Percentiles rank a stretch among this genome's conserved stretches.
These are phyloP conservation scores for Sylvilagus bachmani DNA, from an alignment of 2,113 vertebrate genomes.

Conservation along the genomic window DNA sequence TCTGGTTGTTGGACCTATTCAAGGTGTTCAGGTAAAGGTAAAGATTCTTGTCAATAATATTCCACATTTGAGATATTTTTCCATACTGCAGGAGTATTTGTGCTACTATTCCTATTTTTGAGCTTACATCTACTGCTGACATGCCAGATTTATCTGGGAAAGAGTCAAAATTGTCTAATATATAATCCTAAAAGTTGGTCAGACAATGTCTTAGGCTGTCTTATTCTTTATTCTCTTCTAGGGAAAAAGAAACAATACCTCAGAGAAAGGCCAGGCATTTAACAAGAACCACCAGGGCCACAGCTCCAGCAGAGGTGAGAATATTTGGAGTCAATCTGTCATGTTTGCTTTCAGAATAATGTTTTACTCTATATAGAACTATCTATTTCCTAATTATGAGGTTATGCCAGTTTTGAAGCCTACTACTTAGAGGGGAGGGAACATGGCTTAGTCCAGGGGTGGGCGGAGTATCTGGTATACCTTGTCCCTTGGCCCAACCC, in stretches of 20 bases:
- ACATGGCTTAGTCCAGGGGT: constrained; percentile 63
- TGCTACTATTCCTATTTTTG: background rate
- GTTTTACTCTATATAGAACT: background rate
- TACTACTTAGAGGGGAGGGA: constrained; percentile 71
- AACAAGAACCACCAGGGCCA: background rate
- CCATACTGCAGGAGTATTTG: background rate
- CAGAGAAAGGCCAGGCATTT: constrained; percentile 34
- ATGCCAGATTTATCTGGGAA: background rate
- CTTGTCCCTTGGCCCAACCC: constrained; percentile 70
- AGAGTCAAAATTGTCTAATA: background rate
- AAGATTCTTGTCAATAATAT: background rate
- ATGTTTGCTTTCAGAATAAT: constrained; percentile 25
- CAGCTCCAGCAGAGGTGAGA: constrained; percentile 72
- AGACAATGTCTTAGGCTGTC: background rate
- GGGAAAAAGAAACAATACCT: constrained; percentile 66
- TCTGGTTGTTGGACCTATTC: background rate
- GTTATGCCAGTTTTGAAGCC: constrained; percentile 52
- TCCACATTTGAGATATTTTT: background rate
- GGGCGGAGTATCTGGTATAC: constrained; percentile 63
- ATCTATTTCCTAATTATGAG: constrained; percentile 68
- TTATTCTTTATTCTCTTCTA: constrained; percentile 28
- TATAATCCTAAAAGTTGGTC: background rate
- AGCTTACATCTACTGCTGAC: background rate
- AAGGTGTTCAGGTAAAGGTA: background rate
- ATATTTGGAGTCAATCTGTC: constrained; percentile 1